phyloP scores from a whole-genome alignment of 1,140 invertebrate genomes.

The Lepidurus couesii region DNA sequence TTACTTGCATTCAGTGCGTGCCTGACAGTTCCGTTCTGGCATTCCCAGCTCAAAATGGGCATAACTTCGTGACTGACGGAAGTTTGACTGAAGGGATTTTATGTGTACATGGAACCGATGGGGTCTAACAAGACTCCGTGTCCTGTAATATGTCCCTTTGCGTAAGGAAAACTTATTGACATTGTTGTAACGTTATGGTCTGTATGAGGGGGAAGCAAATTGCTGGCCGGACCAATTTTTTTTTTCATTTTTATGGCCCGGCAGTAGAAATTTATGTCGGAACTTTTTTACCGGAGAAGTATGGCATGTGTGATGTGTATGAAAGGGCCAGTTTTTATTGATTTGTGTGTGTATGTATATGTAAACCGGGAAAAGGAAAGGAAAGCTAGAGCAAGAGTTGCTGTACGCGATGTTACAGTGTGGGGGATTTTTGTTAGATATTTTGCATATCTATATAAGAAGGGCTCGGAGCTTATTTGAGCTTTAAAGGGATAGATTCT shows the following conservation, averaged over 20 bases:
- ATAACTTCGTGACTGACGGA: constrained; percentile 21
- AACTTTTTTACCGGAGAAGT: neutral
- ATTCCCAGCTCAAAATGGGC: constrained; percentile 13
- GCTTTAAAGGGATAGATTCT: constrained; percentile 11
- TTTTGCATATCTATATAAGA: constrained; percentile 20
- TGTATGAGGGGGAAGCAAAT: neutral
- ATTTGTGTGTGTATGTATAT: constrained; percentile 5
- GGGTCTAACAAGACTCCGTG: neutral
- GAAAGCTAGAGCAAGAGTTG: neutral
- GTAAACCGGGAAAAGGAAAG: neutral
- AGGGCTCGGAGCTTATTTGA: constrained; percentile 16
- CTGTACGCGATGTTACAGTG: constrained; percentile 18
- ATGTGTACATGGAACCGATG: neutral
- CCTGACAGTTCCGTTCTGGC: neutral
- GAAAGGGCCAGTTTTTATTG: constrained; percentile 15
- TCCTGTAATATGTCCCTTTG: constrained; percentile 1
- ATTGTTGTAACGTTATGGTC: constrained; percentile 9
- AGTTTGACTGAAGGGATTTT: constrained; percentile 13
- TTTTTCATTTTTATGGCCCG: neutral
- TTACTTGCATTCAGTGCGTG: neutral
- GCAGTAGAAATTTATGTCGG: constrained; percentile 15
- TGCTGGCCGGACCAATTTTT: constrained; percentile 16
- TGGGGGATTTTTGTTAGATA: neutral
- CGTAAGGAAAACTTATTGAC: constrained; percentile 9
- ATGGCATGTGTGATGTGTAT: constrained; percentile 14